Conservation (phyloP, 2,888 invertebrate genomes). For the Acrobasis consociella region DNA sequence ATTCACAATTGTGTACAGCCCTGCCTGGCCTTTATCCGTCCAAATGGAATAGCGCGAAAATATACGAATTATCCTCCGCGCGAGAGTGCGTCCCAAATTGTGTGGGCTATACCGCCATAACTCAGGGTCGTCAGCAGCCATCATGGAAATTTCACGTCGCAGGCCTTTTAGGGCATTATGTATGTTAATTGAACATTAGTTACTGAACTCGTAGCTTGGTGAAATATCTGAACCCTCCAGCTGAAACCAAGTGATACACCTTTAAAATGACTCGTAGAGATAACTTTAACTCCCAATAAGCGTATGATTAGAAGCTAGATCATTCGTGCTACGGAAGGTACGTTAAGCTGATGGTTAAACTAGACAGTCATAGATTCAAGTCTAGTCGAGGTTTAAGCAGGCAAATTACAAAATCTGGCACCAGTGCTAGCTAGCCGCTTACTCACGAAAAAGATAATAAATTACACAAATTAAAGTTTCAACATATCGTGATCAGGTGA, state of each 20-base stretch:
- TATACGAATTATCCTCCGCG: slow-evolving; percentile 39
- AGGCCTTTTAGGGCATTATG: slow-evolving; percentile 2
- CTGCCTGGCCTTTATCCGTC: slow-evolving; percentile 17
- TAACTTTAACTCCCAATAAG: no score
- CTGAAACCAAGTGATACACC: neutral
- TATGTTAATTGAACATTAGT: slow-evolving; percentile 3
- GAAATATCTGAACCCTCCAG: neutral
- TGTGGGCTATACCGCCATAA: slow-evolving; percentile 40
- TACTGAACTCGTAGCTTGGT: neutral
- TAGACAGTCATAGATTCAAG: no score
- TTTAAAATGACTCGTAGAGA: no score
- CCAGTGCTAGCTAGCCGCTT: neutral
- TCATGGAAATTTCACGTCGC: slow-evolving; percentile 26
- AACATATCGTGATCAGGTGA: no score
- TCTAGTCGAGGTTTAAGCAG: neutral
- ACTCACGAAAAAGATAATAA: neutral
- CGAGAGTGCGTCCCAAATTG: slow-evolving; percentile 34
- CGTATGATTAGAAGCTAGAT: no score
- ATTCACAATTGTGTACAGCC: slow-evolving; percentile 42
- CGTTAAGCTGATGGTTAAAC: no score
- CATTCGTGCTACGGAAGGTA: no score
- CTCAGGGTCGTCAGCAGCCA: slow-evolving; percentile 10
- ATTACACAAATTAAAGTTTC: neutral
- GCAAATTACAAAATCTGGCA: neutral
- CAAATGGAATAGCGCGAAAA: slow-evolving; percentile 32